Percentiles rank a stretch among this genome's conserved stretches.
phyloP scores from a whole-genome alignment of 2,797 vertebrate species.

The Gymnoscopelus microlampas region DNA sequence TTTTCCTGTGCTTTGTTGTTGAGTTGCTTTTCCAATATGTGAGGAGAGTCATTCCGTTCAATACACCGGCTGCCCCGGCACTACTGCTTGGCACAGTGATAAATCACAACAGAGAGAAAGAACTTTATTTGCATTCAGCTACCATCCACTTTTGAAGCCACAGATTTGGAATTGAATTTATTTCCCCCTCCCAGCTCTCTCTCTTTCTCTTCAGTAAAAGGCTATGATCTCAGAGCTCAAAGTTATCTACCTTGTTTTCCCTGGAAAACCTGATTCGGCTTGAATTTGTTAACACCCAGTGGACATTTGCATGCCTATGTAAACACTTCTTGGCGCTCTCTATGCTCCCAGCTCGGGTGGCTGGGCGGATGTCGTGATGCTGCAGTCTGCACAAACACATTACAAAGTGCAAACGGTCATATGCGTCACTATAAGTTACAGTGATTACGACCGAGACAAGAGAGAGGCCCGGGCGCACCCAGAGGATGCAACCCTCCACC shows the following conservation, averaged over 20 bases:
- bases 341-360: conserved; percentile 23
- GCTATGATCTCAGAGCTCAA: conserved; percentile 67
- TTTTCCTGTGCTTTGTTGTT: conserved; percentile 73
- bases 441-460: conserved; percentile 53
- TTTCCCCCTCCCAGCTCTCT: conserved; percentile 50
- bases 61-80: conserved; percentile 71
- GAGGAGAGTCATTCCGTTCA: conserved; percentile 76
- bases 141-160: conserved; percentile 76
- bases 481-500: conserved; percentile 57
- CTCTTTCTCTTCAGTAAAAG: conserved; percentile 62
- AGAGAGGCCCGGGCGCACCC: conserved; percentile 36
- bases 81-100: conserved; percentile 74
- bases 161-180: conserved; percentile 78
- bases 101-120: conserved; percentile 79
- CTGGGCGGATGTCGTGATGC: conserved; percentile 12
- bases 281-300: conserved; percentile 53
- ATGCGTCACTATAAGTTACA: conserved; percentile 66
- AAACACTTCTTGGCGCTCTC: conserved; percentile 36
- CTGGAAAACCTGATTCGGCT: conserved; percentile 53
- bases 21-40: conserved; percentile 78
- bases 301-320: conserved; percentile 58
- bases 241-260: conserved; percentile 61
- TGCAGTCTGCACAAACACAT: conserved; percentile 43
- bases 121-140: conserved; percentile 83
- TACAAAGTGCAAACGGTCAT: conserved; percentile 45